Conservation (phyloP, 2,888 invertebrate species). For the Lasioglossum zephyrum region DNA sequence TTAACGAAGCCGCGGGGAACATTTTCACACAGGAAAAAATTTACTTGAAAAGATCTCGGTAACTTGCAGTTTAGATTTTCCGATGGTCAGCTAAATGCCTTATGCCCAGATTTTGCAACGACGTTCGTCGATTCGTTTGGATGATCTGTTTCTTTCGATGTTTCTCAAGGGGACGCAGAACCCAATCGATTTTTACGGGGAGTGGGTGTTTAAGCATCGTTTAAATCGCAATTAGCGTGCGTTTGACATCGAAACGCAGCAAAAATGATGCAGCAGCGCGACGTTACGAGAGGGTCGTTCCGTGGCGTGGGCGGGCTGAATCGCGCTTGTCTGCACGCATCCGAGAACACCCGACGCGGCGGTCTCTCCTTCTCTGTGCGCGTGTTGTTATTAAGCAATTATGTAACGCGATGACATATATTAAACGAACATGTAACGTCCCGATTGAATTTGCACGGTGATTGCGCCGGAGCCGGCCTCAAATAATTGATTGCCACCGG, state of each 20-base stretch:
- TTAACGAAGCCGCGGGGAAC: too few species aligned
- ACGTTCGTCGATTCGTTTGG: background rate
- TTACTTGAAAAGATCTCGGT: too few species aligned
- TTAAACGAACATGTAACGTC: conserved; percentile 14
- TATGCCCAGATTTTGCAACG: too few species aligned
- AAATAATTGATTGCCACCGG: conserved; percentile 8
- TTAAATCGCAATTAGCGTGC: conserved; percentile 42
- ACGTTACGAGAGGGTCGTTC: conserved; percentile 24
- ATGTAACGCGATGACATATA: conserved; percentile 22
- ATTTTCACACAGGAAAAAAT: too few species aligned
- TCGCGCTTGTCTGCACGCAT: background rate
- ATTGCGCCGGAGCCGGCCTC: background rate
- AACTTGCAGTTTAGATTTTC: too few species aligned
- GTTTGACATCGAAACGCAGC: conserved; percentile 46
- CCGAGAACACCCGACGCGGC: background rate
- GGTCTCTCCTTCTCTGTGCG: background rate
- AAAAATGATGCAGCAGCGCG: conserved; percentile 28
- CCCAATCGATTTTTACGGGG: background rate
- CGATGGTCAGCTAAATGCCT: too few species aligned
- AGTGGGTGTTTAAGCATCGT: background rate
- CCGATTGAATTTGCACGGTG: conserved; percentile 13
- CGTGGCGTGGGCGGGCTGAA: background rate
- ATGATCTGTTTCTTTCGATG: background rate
- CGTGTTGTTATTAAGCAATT: conserved; percentile 39
- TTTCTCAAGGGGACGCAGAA: background rate